Conservation (phyloP, 2,113 vertebrate species). For the Girardinichthys multiradiatus region DNA sequence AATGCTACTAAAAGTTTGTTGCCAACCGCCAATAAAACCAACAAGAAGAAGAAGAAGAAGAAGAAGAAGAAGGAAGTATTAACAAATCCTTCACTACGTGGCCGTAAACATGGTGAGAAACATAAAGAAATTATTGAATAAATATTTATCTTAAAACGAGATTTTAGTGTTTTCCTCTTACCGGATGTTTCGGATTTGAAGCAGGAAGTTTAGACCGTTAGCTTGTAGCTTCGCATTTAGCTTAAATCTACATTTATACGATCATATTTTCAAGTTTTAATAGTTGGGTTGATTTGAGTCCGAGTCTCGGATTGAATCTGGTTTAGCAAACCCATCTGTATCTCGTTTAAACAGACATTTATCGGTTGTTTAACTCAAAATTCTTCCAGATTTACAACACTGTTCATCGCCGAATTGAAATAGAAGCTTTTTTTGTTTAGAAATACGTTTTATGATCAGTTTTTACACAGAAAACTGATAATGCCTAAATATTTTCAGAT, state of each 20-base stretch:
- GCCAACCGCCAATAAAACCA: too few species aligned
- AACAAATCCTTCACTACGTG: neutral
- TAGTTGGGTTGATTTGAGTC: too few species aligned
- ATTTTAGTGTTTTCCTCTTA: neutral
- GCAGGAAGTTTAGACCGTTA: neutral
- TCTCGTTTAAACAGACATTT: too few species aligned
- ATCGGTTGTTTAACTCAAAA: too few species aligned
- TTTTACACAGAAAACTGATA: neutral
- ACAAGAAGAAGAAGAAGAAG: constrained; percentile 28
- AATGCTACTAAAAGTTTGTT: too few species aligned
- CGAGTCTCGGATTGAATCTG: neutral
- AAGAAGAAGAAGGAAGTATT: constrained; percentile 44
- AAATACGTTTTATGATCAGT: neutral
- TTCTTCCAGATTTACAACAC: too few species aligned
- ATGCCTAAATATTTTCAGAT: neutral
- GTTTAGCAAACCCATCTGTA: too few species aligned
- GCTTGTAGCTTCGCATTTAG: neutral
- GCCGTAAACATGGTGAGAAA: constrained; percentile 55
- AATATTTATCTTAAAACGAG: neutral
- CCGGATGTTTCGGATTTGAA: neutral
- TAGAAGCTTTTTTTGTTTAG: neutral
- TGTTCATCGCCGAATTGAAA: too few species aligned
- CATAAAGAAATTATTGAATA: neutral
- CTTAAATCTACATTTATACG: neutral
- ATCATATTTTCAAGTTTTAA: too few species aligned